Base-by-base conservation (phyloP, 2,797 vertebrate species). In the Molossus alvarezi region DNA sequence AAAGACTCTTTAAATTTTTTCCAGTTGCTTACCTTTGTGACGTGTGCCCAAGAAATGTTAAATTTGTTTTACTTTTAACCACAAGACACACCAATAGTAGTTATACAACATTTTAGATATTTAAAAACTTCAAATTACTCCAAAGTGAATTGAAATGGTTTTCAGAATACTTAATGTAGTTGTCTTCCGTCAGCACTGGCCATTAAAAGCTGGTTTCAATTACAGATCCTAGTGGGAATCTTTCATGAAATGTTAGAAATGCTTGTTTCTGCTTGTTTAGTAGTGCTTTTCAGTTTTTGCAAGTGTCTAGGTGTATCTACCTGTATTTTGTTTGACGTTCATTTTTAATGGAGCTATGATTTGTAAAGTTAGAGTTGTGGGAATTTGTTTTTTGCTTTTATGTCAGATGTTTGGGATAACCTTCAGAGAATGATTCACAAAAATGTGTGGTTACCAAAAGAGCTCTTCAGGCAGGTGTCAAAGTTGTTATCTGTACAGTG, bases 31-130 rank as follows among this genome's bases (percentile, higher is more conserved):
- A 25, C 33, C n/a, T 83, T 71, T 96, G 53, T 83, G 55, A 79
- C 23, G 48, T 79, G 8, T 83, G 27, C 64, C 17, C 86, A 62
- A 77, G 55, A 75, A 91, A 79, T 71, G 6, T 60, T 65, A 72
- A 91, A 48, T 69, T 79, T 80, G 72, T 77, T 92, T 96, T 91
- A 93, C 37, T 80, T 93, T 93, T 73, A 95, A 60, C 11, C 64
- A 48, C 62, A 71, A 57, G 33, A 92, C 89, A 88, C 12, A 51
- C 51, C 71, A 71, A 8, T 80, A 82, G 51, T 94, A 60, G 15
- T 93, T 90, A 41, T 10, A 67, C 77, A 71, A 90, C 55, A 45
- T 94, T 48, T 83, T 58, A 37, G 53, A 8, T 81, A 51, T 27
- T 91, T 89, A 33, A 92, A 87, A 73, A 64, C 12, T 41, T 11